Base-by-base conservation (phyloP, 2,113 vertebrate genomes). In the Stegostoma tigrinum region DNA sequence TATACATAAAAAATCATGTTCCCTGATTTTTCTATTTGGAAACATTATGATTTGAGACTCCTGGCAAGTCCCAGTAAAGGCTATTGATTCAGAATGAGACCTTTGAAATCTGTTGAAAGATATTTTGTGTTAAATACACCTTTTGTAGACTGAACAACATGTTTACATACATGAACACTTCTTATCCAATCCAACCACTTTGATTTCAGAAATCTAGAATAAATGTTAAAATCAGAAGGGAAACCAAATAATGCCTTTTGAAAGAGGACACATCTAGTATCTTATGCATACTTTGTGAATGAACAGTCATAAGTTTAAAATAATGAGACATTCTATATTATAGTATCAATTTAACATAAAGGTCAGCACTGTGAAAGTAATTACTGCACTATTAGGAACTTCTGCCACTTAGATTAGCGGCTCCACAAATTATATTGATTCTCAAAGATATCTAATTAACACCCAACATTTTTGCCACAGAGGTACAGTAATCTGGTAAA, bases 51-150 rank as follows among this genome's bases (percentile, higher is more conserved):
- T 66, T 66, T 66, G 91, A n/a, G 89, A 38, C 61, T 21, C 21
- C 61, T 38, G 48, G 48, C 34, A 8, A 90, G 87, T 34, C 52
- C 52, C 48, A 55, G 55, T 14, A 90, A 90, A 68, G 7, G n/a
- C 12, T 45, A 42, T 38, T 94, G 64, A 94, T 64, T 94, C 67
- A n/a, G 67, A 94, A 94, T 67, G 61, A n/a, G 64, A 94, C 42
- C 17, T 61, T 3, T 90, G 87, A 90, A 90, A 52, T 27, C 61
- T 34, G 24, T 34, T 61, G 12, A 5, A 61, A 61, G 87, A 30
- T 89, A 24, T 89, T 55, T 89, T 48, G 86, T 90, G 27, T 90
- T 61, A 90, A 90, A 90, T 90, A 38, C 91, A 94, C 91, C 27
- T 68, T 94, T 68, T 21, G 38, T 23, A 45, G 66, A 42, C 64